A percentile compares a stretch with the other conserved stretches of the same genome.
Evolutionary conservation across 2,797 vertebrate species (phyloP).

Genomic region (Todus mexicanus): DNA sequence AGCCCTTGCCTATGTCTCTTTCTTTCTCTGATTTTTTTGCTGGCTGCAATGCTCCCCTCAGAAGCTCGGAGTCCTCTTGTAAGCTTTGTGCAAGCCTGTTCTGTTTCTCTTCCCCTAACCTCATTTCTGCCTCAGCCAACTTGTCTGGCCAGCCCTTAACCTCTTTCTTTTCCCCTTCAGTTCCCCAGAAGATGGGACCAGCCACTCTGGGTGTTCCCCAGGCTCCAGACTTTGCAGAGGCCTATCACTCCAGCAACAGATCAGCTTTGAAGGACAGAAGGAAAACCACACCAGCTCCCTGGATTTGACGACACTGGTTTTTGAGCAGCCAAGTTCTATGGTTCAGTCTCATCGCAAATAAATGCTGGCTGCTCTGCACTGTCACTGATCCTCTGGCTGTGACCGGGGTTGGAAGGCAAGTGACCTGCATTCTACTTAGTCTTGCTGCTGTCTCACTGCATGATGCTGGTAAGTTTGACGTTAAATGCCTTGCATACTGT

Average conservation of each 20-base stretch:
- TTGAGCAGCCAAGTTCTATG: background rate
- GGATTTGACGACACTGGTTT: background rate
- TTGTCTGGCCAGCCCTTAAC: background rate
- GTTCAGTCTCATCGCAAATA: background rate
- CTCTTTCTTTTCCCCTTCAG: background rate
- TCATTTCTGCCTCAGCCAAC: background rate
- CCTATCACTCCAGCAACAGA: background rate
- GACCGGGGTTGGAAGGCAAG: background rate
- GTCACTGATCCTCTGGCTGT: accelerated
- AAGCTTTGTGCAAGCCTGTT: background rate
- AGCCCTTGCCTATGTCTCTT: background rate
- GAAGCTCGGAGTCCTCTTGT: background rate
- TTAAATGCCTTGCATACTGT: background rate
- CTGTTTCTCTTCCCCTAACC: background rate
- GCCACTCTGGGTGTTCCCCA: background rate
- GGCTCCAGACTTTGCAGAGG: background rate
- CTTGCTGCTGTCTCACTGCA: accelerated
- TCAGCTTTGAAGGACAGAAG: background rate
- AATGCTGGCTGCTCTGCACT: background rate
- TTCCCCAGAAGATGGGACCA: background rate
- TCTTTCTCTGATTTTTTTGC: background rate
- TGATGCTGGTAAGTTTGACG: background rate
- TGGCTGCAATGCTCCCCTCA: background rate
- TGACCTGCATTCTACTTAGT: background rate
- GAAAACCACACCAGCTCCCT: background rate